A percentile compares a stretch with the other conserved stretches of the same genome.
Conservation (phyloP, 2,113 vertebrate species). For the Cinclus cinclus region DNA sequence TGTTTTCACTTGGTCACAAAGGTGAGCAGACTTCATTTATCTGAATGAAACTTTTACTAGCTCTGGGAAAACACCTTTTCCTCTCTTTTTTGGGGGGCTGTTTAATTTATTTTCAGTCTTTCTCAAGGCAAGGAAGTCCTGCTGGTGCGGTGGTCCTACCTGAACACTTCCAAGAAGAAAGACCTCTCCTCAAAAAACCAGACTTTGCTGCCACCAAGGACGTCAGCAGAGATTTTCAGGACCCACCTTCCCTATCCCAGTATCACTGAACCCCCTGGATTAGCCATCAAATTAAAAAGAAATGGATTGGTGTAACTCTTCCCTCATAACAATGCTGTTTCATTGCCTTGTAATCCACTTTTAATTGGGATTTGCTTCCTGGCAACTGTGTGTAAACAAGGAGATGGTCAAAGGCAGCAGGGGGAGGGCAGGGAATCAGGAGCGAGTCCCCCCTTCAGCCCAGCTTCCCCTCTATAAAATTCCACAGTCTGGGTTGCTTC, state of each 20-base stretch:
- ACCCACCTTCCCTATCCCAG: neutral
- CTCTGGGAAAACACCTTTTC: neutral
- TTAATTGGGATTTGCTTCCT: conserved; percentile 70
- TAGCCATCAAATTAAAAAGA: conserved; percentile 19
- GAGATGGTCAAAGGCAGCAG: neutral
- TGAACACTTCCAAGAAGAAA: neutral
- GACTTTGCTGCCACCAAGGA: neutral
- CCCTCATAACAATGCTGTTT: conserved; percentile 43
- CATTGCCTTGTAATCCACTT: conserved; percentile 68
- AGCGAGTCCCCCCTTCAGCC: neutral
- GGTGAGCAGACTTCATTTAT: neutral
- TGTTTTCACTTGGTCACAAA: neutral
- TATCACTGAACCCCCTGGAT: neutral
- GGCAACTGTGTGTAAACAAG: conserved; percentile 57
- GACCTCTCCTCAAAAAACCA: neutral
- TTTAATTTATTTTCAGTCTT: neutral
- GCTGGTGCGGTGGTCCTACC: neutral
- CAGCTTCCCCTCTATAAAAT: neutral
- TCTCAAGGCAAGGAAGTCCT: neutral
- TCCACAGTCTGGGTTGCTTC: neutral
- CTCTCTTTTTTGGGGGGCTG: neutral
- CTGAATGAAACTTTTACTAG: neutral
- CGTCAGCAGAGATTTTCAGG: neutral
- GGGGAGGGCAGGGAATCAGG: neutral
- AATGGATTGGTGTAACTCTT: conserved; percentile 53